Evolutionary conservation across 1,140 invertebrate genomes (phyloP).

Genomic region (Coelopa frigida): DNA sequence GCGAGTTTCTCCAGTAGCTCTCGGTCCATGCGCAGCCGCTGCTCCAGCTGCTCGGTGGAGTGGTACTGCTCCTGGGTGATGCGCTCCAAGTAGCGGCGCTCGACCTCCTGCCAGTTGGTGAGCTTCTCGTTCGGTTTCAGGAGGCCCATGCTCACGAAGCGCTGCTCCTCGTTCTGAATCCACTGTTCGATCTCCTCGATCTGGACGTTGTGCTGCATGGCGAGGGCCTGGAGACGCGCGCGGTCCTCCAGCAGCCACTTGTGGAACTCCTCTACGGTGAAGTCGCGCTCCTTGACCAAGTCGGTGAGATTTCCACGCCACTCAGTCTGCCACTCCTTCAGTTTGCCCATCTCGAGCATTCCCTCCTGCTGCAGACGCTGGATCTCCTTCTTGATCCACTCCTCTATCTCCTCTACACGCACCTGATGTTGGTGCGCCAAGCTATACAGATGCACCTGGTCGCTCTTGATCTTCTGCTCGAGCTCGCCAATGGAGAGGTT

Average conservation of each 20-base stretch:
- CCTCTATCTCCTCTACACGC: constrained; percentile 38
- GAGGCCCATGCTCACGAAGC: constrained; percentile 36
- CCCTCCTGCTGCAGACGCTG: constrained; percentile 30
- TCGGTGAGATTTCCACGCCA: constrained; percentile 40
- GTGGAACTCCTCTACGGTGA: constrained; percentile 40
- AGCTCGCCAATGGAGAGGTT: constrained; percentile 37
- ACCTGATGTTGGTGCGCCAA: constrained; percentile 39
- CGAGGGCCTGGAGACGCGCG: constrained; percentile 27
- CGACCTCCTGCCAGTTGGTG: constrained; percentile 41
- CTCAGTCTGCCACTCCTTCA: constrained; percentile 36
- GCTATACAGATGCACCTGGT: constrained; percentile 34
- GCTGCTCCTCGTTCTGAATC: constrained; percentile 39
- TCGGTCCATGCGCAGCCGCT: constrained; percentile 32
- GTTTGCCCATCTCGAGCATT: constrained; percentile 33
- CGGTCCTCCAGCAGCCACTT: constrained; percentile 40
- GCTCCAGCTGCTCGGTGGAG: constrained; percentile 37
- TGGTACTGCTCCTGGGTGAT: constrained; percentile 36
- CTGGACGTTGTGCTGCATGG: constrained; percentile 41
- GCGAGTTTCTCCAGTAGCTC: constrained; percentile 32
- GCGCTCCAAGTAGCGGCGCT: constrained; percentile 33
- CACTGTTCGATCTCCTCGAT: constrained; percentile 42
- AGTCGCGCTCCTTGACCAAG: constrained; percentile 40
- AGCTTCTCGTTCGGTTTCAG: constrained; percentile 38
- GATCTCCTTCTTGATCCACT: constrained; percentile 40
- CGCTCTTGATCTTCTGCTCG: constrained; percentile 26